A percentile compares a stretch with the other conserved stretches of the same genome.
Conservation (phyloP, 2,797 vertebrate species). For the Enteromius treurensis region DNA sequence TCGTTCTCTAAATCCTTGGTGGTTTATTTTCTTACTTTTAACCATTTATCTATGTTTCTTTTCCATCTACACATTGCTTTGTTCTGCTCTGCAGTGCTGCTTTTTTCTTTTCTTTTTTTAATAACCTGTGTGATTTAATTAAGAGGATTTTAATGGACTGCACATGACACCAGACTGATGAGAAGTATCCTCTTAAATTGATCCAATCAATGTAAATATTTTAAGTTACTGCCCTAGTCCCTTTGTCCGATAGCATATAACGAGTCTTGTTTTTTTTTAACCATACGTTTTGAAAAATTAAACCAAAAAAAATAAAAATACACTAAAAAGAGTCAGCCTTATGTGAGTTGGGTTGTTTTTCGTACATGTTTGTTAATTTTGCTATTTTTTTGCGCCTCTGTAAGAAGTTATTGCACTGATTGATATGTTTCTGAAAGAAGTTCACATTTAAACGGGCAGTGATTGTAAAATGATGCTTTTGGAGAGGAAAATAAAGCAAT, state of each 20-base stretch:
- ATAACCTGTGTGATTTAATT: constrained; percentile 25
- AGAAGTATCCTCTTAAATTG: background rate
- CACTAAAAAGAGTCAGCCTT: background rate
- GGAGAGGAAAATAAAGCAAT: constrained; percentile 54
- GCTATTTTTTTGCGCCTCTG: background rate
- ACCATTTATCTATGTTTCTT: background rate
- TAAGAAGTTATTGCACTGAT: constrained; percentile 32
- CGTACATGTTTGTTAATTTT: background rate
- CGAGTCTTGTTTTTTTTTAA: background rate
- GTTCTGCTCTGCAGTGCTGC: background rate
- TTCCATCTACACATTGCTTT: background rate
- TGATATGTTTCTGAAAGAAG: background rate
- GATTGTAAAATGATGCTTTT: constrained; percentile 29
- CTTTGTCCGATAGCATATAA: background rate
- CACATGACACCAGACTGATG: constrained; percentile 3
- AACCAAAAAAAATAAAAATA: background rate
- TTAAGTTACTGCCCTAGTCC: background rate
- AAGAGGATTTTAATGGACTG: constrained; percentile 25
- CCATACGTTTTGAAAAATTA: constrained; percentile 4
- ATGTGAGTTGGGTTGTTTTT: background rate
- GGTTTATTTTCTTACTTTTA: constrained; percentile 1
- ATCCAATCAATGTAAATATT: constrained; percentile 2
- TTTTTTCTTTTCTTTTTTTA: background rate
- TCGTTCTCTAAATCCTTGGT: background rate
- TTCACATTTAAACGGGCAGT: constrained; percentile 1